Evolutionary conservation across 2,888 invertebrate species (phyloP).

Genomic region (Aporophyla nigra): DNA sequence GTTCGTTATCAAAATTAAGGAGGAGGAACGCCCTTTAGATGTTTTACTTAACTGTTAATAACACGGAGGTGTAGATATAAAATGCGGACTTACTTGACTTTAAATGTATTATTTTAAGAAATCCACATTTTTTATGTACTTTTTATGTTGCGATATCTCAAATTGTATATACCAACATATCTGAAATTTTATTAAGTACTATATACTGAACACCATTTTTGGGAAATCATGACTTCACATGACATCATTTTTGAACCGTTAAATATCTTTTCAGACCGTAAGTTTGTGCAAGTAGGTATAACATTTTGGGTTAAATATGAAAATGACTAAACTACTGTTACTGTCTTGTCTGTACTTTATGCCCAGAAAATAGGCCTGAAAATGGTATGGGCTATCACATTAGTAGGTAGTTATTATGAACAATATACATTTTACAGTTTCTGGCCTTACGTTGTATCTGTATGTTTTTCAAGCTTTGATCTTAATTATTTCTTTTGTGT

Average conservation of each 20-base stretch:
- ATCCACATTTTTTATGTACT: slow-evolving; percentile 65
- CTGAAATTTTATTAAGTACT: neutral
- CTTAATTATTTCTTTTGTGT: too few species aligned
- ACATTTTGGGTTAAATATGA: slow-evolving; percentile 26
- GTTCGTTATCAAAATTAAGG: slow-evolving; percentile 72
- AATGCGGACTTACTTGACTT: slow-evolving; percentile 79
- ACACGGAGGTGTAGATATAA: slow-evolving; percentile 83
- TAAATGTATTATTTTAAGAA: slow-evolving; percentile 79
- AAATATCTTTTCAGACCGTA: slow-evolving; percentile 23
- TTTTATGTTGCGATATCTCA: slow-evolving; percentile 42
- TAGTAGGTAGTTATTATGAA: neutral
- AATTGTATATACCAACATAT: slow-evolving; percentile 2
- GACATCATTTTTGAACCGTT: slow-evolving; percentile 42
- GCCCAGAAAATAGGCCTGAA: neutral
- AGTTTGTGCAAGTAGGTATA: neutral
- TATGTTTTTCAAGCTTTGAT: neutral
- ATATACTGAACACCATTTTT: slow-evolving; percentile 23
- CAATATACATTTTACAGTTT: neutral
- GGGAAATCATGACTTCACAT: slow-evolving; percentile 29
- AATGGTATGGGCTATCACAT: neutral
- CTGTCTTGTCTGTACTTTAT: too few species aligned
- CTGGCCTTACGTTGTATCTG: neutral
- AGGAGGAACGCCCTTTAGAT: slow-evolving; percentile 82
- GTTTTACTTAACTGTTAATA: slow-evolving; percentile 87
- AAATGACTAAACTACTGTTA: neutral